Evolutionary conservation across 2,888 invertebrate genomes (phyloP), one percentile per base, ranked within the genome.

Genomic region (Bimastos eiseni): DNA sequence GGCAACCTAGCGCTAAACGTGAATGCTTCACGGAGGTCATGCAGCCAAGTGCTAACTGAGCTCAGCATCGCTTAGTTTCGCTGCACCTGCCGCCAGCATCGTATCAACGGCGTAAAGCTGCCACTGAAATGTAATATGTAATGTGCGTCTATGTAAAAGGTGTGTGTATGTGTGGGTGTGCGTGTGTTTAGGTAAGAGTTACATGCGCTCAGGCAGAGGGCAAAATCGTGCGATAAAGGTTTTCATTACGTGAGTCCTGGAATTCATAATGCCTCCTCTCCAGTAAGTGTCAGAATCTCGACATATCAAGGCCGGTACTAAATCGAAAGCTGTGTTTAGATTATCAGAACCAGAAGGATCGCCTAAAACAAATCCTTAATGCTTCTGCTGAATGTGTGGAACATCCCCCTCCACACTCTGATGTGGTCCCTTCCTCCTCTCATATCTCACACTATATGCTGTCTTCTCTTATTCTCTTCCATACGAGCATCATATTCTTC

Each of bases 21-120:
- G 70, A 0, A 49, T n/a, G 8, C 30, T 70, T 1, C 4, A 70
- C 70, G 70, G 30, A 70, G 70, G n/a, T 70, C 70, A 70, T n/a
- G 8, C 70, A 70, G 4, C 70, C 70, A 70, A 70, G 70, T 70
- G n/a, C 70, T n/a, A n/a, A 30, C 70, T 8, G n/a, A 30, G n/a
- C 70, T 70, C 6, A n/a, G 30, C n/a, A n/a, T 70, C n/a, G 70
- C 70, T 70, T 70, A 70, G 30, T n/a, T 70, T 70, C n/a, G 70
- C 70, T 70, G 70, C 70, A 70, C 70, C 70, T 70, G 70, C 70
- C 70, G 70, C 70, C 70, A 70, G 70, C 70, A n/a, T 70, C 70
- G n/a, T 70, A 70, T 70, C 70, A 70, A 70, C 70, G n/a, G 70
- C 70, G 70, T n/a, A 8, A 70, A 70, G 11, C 70, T n/a, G 70